Percentiles rank a stretch among this genome's conserved stretches.
Conservation (phyloP, 2,888 invertebrate genomes). For the Allophyes oxyacanthae region DNA sequence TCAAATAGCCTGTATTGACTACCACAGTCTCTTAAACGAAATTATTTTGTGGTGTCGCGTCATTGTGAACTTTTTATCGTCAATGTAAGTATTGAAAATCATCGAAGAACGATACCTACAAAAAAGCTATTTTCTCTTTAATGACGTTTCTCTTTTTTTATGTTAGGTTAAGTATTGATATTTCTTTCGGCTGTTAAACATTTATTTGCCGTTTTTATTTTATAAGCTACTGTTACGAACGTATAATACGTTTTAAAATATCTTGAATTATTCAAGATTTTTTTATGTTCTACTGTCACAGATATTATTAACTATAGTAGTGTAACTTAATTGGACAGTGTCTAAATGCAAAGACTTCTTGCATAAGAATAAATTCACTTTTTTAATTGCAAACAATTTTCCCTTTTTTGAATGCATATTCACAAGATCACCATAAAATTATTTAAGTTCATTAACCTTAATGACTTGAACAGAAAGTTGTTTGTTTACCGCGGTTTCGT, state of each 20-base stretch:
- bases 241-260: no score
- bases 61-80: conserved; percentile 42
- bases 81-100: conserved; percentile 48
- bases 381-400: no score
- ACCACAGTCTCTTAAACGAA: conserved; percentile 1
- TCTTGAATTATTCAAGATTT: neutral
- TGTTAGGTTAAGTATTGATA: conserved; percentile 25
- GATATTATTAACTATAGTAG: no score
- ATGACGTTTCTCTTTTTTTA: conserved; percentile 38
- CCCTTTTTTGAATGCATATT: no score
- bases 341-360: no score
- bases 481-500: conserved; percentile 46
- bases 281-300: neutral
- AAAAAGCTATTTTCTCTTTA: conserved; percentile 50
- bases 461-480: conserved; percentile 41
- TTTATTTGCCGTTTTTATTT: conserved; percentile 35
- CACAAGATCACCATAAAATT: neutral
- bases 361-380: no score
- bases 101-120: conserved; percentile 19
- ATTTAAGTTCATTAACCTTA: conserved; percentile 30
- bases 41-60: conserved; percentile 19
- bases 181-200: conserved; percentile 23
- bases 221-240: conserved; percentile 6
- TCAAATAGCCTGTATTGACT: neutral
- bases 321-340: no score